A percentile compares a stretch with the other conserved stretches of the same genome.
These are phyloP conservation scores for Labroides dimidiatus DNA, from an alignment of 2,797 vertebrate genomes.

Conservation along the genomic window DNA sequence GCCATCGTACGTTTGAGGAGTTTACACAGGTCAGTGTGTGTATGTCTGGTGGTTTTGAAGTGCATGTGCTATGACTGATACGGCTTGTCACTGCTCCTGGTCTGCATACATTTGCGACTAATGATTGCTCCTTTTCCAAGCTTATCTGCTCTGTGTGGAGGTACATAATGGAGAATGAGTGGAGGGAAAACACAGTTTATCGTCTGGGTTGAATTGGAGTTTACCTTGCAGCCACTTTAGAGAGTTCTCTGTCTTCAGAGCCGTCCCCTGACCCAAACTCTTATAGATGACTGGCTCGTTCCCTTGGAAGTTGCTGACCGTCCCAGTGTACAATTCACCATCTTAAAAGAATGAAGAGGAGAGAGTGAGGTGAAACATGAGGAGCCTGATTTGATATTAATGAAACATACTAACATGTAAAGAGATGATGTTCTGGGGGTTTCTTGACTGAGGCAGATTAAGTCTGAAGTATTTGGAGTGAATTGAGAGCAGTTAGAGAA, in stretches of 20 bases:
- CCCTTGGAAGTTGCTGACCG: constrained; percentile 95
- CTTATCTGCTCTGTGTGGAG: constrained; percentile 57
- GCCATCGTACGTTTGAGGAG: constrained; percentile 9
- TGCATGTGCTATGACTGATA: constrained; percentile 66
- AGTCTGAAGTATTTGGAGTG: constrained; percentile 14
- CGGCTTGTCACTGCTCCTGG: constrained; percentile 45
- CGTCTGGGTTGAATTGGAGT: constrained; percentile 25
- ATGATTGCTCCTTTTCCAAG: constrained; percentile 57
- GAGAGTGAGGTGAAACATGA: neutral
- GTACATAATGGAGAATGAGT: constrained; percentile 48
- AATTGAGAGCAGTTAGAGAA: constrained; percentile 23
- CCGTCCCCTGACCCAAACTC: constrained; percentile 89
- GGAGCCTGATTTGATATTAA: constrained; percentile 15
- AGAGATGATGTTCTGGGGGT: constrained; percentile 4
- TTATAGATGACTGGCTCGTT: constrained; percentile 94
- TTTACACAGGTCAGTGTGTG: neutral
- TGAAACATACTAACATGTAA: constrained; percentile 18
- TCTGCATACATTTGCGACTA: constrained; percentile 62
- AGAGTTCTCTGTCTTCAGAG: constrained; percentile 94
- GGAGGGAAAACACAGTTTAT: neutral
- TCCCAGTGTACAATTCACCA: constrained; percentile 92
- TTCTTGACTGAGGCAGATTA: constrained; percentile 8
- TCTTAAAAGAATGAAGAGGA: constrained; percentile 77
- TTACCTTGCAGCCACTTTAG: constrained; percentile 97
- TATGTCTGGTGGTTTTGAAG: constrained; percentile 62